phyloP scores from a whole-genome alignment of 2,797 vertebrate species.

The Rhyacichthys aspro region DNA sequence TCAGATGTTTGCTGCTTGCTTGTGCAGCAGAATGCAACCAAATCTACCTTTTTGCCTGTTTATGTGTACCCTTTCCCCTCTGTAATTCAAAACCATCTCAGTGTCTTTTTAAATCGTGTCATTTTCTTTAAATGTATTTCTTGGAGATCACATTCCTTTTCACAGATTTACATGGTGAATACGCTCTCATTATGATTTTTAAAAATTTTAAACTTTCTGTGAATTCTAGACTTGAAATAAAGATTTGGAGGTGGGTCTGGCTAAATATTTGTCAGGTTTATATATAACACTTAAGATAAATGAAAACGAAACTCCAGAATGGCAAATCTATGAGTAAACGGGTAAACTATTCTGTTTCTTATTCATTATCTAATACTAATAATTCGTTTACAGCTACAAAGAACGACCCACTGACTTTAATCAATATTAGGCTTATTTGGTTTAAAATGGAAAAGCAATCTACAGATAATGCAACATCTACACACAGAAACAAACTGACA shows the following conservation, averaged over 20 bases:
- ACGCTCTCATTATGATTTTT: constrained; percentile 43
- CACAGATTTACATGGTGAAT: constrained; percentile 17
- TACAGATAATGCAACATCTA: too few species aligned
- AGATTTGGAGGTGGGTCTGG: constrained; percentile 50
- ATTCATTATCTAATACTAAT: too few species aligned
- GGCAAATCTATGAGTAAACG: too few species aligned
- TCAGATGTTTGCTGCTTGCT: constrained; percentile 38
- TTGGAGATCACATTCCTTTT: constrained; percentile 34
- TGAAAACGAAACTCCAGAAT: too few species aligned
- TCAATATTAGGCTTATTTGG: too few species aligned
- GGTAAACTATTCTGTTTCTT: too few species aligned
- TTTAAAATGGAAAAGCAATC: too few species aligned
- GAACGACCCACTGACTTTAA: too few species aligned
- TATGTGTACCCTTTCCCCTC: constrained; percentile 37
- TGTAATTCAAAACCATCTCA: constrained; percentile 39
- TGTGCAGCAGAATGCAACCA: constrained; percentile 38
- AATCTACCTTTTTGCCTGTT: constrained; percentile 40
- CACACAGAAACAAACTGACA: too few species aligned
- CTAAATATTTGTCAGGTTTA: neutral
- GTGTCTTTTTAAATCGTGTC: constrained; percentile 31
- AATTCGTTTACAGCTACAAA: too few species aligned
- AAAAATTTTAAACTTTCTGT: constrained; percentile 65
- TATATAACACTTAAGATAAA: too few species aligned
- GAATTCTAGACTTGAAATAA: constrained; percentile 66
- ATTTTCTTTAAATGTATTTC: too few species aligned